Evolutionary conservation across 1,140 invertebrate species (phyloP).

Genomic region (Anoplophora glabripennis): DNA sequence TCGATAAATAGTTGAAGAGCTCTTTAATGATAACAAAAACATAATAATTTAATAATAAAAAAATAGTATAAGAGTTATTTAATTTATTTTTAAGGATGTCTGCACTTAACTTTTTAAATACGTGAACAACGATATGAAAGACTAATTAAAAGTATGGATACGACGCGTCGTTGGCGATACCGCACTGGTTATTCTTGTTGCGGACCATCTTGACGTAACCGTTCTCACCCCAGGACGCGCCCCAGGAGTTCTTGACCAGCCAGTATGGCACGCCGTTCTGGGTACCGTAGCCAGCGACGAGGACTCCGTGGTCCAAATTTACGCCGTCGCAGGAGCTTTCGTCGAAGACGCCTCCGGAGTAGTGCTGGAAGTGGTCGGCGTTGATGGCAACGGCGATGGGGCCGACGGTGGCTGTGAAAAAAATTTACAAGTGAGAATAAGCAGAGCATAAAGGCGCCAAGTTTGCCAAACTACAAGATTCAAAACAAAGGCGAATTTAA

Average conservation of each 20-base stretch:
- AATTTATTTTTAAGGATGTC: too few relatives aligned
- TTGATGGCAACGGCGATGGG: conserved; percentile 88
- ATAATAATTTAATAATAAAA: too few relatives aligned
- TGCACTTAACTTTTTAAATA: too few relatives aligned
- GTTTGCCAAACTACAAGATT: too few relatives aligned
- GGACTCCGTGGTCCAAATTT: conserved; percentile 76
- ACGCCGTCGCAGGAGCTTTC: conserved; percentile 6
- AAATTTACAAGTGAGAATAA: neutral
- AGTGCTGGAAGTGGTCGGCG: conserved; percentile 53
- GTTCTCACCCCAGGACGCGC: conserved; percentile 56
- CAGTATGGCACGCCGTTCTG: conserved; percentile 53
- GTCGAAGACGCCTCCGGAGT: conserved; percentile 24
- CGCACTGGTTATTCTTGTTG: conserved; percentile 65
- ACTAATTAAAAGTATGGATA: neutral
- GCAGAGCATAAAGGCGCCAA: too few relatives aligned
- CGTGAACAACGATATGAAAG: neutral
- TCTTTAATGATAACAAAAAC: too few relatives aligned
- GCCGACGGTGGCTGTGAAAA: conserved; percentile 54
- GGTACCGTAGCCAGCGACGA: conserved; percentile 81
- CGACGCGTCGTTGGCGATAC: conserved; percentile 47
- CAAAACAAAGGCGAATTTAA: neutral
- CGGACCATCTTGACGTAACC: conserved; percentile 65
- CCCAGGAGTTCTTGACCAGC: conserved; percentile 55
- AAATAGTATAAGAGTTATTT: too few relatives aligned
- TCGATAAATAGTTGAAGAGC: too few relatives aligned